Evolutionary conservation across 2,888 invertebrate species (phyloP).

Genomic region (Eutolmus rufibarbis): DNA sequence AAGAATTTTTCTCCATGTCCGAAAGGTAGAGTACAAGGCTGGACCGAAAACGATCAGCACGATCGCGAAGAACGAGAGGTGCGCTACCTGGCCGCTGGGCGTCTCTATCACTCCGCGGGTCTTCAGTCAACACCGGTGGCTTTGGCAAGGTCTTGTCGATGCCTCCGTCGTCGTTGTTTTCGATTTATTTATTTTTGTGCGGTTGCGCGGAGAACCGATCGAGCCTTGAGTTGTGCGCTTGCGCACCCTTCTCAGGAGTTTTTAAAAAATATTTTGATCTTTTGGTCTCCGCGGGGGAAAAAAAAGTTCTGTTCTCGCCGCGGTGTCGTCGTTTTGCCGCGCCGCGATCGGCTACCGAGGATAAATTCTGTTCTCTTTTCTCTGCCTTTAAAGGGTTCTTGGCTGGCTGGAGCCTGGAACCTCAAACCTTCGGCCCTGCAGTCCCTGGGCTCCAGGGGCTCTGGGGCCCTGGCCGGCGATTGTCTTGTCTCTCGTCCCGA

Average conservation of each 20-base stretch:
- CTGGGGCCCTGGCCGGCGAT: slow-evolving; percentile 53
- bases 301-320: slow-evolving; percentile 34
- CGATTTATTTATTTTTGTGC: neutral
- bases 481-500: slow-evolving; percentile 62
- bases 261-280: slow-evolving; percentile 31
- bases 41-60: slow-evolving; percentile 44
- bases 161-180: neutral
- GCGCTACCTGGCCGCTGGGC: neutral
- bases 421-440: neutral
- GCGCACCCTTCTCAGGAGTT: slow-evolving; percentile 25
- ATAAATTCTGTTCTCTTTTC: slow-evolving; percentile 26
- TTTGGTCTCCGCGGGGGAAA: neutral
- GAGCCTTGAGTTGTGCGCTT: slow-evolving; percentile 16
- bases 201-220: neutral
- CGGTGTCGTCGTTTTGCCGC: slow-evolving; percentile 9
- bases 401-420: neutral
- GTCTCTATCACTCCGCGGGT: neutral
- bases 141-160: slow-evolving; percentile 35
- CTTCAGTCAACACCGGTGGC: slow-evolving; percentile 34
- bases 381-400: neutral
- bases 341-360: slow-evolving; percentile 17
- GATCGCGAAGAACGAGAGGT: slow-evolving; percentile 31
- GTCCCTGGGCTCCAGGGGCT: neutral
- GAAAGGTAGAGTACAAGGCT: slow-evolving; percentile 48
- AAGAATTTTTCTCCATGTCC: slow-evolving; percentile 49